phyloP scores from a whole-genome alignment of 2,888 invertebrate genomes.

The Drosophila imparisetae region DNA sequence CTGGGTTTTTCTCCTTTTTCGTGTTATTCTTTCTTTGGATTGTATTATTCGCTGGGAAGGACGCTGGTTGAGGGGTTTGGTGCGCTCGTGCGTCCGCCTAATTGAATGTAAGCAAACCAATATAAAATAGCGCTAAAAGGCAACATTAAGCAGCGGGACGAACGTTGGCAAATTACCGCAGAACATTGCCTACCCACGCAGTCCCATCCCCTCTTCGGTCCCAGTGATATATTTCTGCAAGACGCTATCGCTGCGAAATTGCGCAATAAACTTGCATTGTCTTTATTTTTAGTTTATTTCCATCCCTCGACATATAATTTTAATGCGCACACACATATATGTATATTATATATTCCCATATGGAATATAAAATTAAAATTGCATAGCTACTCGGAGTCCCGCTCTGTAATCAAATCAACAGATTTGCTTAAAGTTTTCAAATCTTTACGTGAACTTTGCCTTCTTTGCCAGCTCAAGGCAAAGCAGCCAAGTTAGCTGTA shows the following conservation, averaged over 20 bases:
- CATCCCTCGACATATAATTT: constrained; percentile 53
- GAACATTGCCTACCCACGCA: constrained; percentile 34
- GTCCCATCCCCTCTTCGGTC: constrained; percentile 2
- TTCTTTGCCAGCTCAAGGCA: constrained; percentile 12
- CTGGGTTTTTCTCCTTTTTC: constrained; percentile 24
- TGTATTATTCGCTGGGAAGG: constrained; percentile 21
- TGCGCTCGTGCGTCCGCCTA: constrained; percentile 64
- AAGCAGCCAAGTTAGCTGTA: neutral
- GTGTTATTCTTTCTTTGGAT: constrained; percentile 51
- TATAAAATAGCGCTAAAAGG: constrained; percentile 58
- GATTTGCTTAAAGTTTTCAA: constrained; percentile 20
- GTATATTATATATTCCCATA: constrained; percentile 6
- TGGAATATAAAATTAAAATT: constrained; percentile 71
- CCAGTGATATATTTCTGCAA: constrained; percentile 37
- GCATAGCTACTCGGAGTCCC: constrained; percentile 52
- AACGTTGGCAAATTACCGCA: constrained; percentile 53
- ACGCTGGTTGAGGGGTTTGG: constrained; percentile 2
- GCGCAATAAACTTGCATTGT: constrained; percentile 77
- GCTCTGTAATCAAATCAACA: constrained; percentile 57
- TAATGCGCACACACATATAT: constrained; percentile 43
- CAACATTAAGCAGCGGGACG: constrained; percentile 55
- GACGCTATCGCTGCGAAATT: constrained; percentile 55
- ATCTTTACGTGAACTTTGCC: constrained; percentile 36
- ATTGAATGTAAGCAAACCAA: constrained; percentile 75
- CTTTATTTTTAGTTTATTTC: constrained; percentile 68